Percentiles rank a stretch among this genome's conserved stretches.
phyloP scores from a whole-genome alignment of 2,797 vertebrate species.

The Tolypeutes matacus region DNA sequence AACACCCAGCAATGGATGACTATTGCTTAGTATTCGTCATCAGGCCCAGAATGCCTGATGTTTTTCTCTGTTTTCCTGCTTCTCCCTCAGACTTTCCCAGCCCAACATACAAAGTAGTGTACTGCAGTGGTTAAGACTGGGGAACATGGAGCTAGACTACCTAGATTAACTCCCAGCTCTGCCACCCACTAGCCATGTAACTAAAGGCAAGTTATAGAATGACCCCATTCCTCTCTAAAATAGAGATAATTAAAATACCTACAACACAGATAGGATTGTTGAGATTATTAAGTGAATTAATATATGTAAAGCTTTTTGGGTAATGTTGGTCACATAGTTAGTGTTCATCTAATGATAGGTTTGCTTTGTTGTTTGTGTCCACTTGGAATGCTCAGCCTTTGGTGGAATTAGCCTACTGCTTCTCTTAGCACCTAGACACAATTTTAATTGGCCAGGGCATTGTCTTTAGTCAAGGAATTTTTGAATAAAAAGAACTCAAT shows the following conservation, averaged over 20 bases:
- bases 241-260: slow-evolving; percentile 24
- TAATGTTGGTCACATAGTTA: slow-evolving; percentile 30
- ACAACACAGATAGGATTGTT: not conserved
- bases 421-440: not conserved
- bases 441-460: slow-evolving; percentile 24
- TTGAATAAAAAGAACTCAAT: not conserved
- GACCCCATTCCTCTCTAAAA: slow-evolving; percentile 14
- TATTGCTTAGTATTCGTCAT: not conserved
- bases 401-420: not conserved
- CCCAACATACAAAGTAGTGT: not conserved
- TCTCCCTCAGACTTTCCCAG: not conserved
- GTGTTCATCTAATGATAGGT: not conserved
- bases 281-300: slow-evolving; percentile 28
- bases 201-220: slow-evolving; percentile 2
- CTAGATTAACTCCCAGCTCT: slow-evolving; percentile 8
- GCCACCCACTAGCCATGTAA: not conserved
- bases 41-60: not conserved
- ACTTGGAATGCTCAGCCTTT: not conserved
- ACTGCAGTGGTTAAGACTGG: not conserved
- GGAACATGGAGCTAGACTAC: not conserved
- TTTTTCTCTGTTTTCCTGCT: not conserved
- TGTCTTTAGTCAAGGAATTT: slow-evolving; percentile 28
- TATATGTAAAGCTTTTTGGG: not conserved
- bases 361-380: not conserved
- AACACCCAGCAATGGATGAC: not conserved